Evolutionary conservation across 1,140 invertebrate genomes (phyloP).

Genomic region (Lucilia sericata): DNA sequence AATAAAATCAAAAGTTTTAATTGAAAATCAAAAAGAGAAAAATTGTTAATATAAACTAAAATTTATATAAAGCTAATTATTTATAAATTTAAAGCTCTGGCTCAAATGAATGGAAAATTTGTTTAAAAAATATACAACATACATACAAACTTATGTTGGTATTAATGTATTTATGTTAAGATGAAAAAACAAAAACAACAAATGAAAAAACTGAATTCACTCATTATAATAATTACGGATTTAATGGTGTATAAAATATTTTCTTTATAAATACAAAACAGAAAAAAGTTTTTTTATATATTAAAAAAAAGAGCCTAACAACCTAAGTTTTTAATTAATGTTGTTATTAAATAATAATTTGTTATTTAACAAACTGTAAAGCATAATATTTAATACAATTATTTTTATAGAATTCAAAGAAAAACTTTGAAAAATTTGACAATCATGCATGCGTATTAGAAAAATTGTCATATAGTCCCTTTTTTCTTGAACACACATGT

Average conservation of each 20-base stretch:
- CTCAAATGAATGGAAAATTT: not conserved
- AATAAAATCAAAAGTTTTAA: not conserved
- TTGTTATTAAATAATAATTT: no score
- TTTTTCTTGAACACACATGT: no score
- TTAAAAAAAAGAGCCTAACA: no score
- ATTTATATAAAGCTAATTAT: not conserved
- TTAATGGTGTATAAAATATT: constrained; percentile 24
- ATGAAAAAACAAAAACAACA: not conserved
- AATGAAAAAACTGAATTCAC: not conserved
- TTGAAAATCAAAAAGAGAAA: not conserved
- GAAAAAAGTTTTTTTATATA: no score
- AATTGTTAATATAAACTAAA: not conserved
- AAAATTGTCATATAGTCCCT: no score
- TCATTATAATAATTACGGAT: constrained; percentile 35
- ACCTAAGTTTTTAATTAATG: no score
- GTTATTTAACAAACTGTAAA: no score
- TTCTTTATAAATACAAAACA: not conserved
- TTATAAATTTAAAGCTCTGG: not conserved
- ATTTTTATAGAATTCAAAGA: no score
- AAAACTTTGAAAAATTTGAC: no score
- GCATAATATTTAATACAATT: no score
- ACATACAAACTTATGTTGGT: no score
- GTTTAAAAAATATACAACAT: not conserved
- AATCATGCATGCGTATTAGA: no score
- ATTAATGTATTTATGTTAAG: not conserved